Base-by-base conservation (phyloP, 2,113 vertebrate genomes). In the Bujurquina vittata region DNA sequence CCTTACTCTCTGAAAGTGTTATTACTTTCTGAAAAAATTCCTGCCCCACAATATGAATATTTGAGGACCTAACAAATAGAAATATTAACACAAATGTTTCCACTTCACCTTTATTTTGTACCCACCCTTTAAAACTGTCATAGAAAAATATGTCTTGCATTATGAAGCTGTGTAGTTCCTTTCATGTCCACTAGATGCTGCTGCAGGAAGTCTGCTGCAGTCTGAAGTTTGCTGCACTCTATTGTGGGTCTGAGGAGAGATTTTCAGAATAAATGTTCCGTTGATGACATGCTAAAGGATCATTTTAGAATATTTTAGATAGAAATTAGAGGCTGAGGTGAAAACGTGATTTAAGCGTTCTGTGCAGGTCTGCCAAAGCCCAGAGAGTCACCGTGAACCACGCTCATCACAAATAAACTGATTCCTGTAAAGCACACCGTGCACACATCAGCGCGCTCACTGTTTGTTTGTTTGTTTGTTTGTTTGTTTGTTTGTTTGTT, bases 361-460 rank as follows among this genome's bases (percentile, higher is more conserved):
- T n/a, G 54, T n/a, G 20, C n/a, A 3, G n/a, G 20, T n/a, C 54
- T 55, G 20, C 52, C 52, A n/a, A 2, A 55, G 20, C 52, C 4
- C 20, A 18, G 20, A 55, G 49, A 20, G 3, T 63, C 22, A 40
- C 61, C 14, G 2, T 52, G 14, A 54, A 54, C 18, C 49, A 54
- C 15, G 22, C 0, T 23, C 5, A 65, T 65, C 62, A 65, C 62
- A 65, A n/a, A 23, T 43, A 22, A 63, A 23, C 40, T 7, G 61
- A 65, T 63, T 63, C n/a, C 1, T 31, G 14, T 63, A 15, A 40
- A 40, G 2, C 0, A 63, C 37, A 40, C 0, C 23, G 62, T 65
- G 22, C 62, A 17, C 12, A 10, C 43, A 17, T 43, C 35, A 65
- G 0, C 10, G 35, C 7, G 1, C 18, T 2, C n/a, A 12, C 35